These are phyloP conservation scores for Macquaria australasica DNA, from an alignment of 2,113 vertebrate species.

Conservation along the genomic window DNA sequence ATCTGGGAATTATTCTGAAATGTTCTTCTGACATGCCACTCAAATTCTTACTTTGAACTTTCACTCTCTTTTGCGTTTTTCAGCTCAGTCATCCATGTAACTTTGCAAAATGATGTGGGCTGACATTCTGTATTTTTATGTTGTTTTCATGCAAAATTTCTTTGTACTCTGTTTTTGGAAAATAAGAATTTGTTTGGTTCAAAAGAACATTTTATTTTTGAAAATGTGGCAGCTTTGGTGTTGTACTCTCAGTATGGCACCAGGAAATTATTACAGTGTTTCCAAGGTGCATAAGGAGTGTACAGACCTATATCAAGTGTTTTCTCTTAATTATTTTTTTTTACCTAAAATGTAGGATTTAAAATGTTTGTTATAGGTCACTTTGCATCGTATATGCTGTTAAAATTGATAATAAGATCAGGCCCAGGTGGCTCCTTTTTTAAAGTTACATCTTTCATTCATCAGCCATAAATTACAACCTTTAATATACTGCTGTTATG, in stretches of 20 bases:
- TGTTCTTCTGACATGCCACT: neutral
- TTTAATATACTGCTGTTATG: neutral
- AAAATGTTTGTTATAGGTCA: neutral
- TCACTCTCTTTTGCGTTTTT: neutral
- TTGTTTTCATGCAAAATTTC: constrained; percentile 16
- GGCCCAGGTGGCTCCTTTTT: neutral
- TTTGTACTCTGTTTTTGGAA: constrained; percentile 8
- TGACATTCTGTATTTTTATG: constrained; percentile 8
- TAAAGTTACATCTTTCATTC: neutral
- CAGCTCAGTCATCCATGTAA: constrained; percentile 12
- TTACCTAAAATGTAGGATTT: neutral
- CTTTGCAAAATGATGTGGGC: neutral
- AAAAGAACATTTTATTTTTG: neutral
- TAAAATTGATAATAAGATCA: neutral
- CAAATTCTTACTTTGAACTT: constrained; percentile 13
- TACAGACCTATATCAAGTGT: neutral
- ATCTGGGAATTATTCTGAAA: constrained; percentile 17
- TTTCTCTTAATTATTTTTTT: neutral
- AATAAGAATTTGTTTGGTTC: neutral
- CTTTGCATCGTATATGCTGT: neutral
- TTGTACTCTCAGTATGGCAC: neutral
- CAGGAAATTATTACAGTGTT: neutral
- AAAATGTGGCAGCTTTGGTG: neutral
- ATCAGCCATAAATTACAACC: neutral
- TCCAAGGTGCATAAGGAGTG: neutral